These are phyloP conservation scores for Epinotia demarniana DNA, from an alignment of 2,888 invertebrate species.

Conservation along the genomic window DNA sequence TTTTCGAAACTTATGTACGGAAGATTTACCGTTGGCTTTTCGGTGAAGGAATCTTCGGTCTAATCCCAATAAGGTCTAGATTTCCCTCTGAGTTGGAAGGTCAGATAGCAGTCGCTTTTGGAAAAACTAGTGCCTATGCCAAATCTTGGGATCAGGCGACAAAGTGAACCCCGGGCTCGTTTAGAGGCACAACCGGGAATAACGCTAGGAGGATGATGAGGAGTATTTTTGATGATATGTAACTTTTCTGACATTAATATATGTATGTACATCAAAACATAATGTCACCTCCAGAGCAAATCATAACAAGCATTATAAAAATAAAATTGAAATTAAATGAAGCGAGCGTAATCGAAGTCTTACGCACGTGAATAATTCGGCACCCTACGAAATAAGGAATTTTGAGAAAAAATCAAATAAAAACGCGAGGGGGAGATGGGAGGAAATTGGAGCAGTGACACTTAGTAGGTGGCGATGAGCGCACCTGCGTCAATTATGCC, in stretches of 20 bases:
- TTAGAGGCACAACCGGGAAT: no score
- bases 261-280: background rate
- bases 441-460: slow-evolving; percentile 77
- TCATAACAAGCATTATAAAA: slow-evolving; percentile 35
- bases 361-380: slow-evolving; percentile 58
- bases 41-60: no score
- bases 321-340: slow-evolving; percentile 44
- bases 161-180: no score
- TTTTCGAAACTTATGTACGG: no score
- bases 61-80: no score
- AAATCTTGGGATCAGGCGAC: no score
- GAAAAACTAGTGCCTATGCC: no score
- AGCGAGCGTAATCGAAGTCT: slow-evolving; percentile 43
- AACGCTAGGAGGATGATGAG: no score
- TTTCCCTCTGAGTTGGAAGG: no score
- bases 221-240: no score
- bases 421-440: slow-evolving; percentile 53
- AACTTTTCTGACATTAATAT: background rate
- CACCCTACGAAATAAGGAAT: slow-evolving; percentile 70
- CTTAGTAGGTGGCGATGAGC: slow-evolving; percentile 59
- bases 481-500: slow-evolving; percentile 68
- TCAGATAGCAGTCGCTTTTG: no score
- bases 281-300: slow-evolving; percentile 13
- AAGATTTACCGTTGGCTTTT: no score
- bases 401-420: slow-evolving; percentile 78